phyloP scores from a whole-genome alignment of 92 coral and sea anemone species.

The Porites rus region DNA sequence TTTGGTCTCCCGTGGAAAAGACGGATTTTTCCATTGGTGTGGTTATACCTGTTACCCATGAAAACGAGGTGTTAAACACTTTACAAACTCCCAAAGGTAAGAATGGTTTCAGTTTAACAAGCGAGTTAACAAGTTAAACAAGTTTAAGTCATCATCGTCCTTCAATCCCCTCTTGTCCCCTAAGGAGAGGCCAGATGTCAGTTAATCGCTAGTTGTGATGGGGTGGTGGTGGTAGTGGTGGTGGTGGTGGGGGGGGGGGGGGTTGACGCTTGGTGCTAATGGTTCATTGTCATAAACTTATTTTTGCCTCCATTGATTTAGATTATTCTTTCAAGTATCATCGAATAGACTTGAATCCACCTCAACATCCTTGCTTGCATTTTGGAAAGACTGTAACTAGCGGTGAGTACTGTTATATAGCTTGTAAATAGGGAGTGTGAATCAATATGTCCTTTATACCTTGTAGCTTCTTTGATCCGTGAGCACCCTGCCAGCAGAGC shows the following conservation, averaged over 20 bases:
- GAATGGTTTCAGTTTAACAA: background rate
- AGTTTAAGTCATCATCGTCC: no score
- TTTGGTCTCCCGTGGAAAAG: constrained; percentile 49
- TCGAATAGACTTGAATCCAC: constrained; percentile 45
- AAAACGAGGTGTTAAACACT: background rate
- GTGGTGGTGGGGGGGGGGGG: no score
- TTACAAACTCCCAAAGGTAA: constrained; percentile 22
- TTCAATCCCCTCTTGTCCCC: no score
- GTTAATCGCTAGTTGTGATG: no score
- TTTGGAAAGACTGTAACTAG: constrained; percentile 41
- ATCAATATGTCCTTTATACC: background rate
- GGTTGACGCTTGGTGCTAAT: no score
- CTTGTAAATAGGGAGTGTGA: background rate
- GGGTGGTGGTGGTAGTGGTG: no score
- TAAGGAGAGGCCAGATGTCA: no score
- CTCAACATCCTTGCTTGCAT: constrained; percentile 44
- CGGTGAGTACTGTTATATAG: constrained; percentile 31
- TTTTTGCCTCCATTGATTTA: background rate
- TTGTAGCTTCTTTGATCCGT: background rate
- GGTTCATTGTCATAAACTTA: background rate
- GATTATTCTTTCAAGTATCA: constrained; percentile 56
- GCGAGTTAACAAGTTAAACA: background rate
- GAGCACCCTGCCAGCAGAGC: no score
- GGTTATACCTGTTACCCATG: constrained; percentile 38
- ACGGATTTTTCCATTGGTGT: constrained; percentile 63